Conservation (phyloP, 2,888 invertebrate genomes). For the Idaea aversata region DNA sequence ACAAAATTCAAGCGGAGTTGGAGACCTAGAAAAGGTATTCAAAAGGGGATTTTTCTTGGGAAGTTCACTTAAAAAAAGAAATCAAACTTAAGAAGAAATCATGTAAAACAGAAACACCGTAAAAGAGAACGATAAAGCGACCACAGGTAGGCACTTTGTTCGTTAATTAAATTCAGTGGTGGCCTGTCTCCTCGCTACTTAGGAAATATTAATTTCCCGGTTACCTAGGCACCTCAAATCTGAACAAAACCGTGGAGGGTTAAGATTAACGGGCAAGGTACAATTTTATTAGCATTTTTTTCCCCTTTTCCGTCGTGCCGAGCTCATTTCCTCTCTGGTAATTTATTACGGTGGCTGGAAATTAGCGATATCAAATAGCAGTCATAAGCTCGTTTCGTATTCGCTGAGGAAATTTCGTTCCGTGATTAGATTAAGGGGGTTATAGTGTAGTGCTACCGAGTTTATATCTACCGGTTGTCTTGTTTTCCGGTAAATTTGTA, state of each 20-base stretch:
- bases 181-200: slow-evolving; percentile 36
- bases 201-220: slow-evolving; percentile 50
- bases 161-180: slow-evolving; percentile 47
- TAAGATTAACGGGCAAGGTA: slow-evolving; percentile 72
- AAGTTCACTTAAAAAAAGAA: slow-evolving; percentile 26
- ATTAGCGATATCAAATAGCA: slow-evolving; percentile 70
- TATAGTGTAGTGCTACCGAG: neutral
- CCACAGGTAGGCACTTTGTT: slow-evolving; percentile 39
- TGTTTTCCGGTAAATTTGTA: neutral
- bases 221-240: slow-evolving; percentile 46
- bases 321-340: slow-evolving; percentile 71
- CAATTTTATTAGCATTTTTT: slow-evolving; percentile 77
- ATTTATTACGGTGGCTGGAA: slow-evolving; percentile 68
- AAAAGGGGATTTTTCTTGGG: neutral
- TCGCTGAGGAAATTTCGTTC: slow-evolving; percentile 53
- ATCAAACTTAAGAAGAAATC: slow-evolving; percentile 21
- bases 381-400: slow-evolving; percentile 52
- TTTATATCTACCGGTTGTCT: neutral
- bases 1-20: too few species aligned
- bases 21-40: neutral
- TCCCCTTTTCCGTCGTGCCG: slow-evolving; percentile 66
- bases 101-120: slow-evolving; percentile 19
- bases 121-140: slow-evolving; percentile 32
- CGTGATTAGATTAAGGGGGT: slow-evolving; percentile 45
- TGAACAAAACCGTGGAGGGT: slow-evolving; percentile 62